Conservation (phyloP, 1,140 invertebrate genomes). For the Formica exsecta region DNA sequence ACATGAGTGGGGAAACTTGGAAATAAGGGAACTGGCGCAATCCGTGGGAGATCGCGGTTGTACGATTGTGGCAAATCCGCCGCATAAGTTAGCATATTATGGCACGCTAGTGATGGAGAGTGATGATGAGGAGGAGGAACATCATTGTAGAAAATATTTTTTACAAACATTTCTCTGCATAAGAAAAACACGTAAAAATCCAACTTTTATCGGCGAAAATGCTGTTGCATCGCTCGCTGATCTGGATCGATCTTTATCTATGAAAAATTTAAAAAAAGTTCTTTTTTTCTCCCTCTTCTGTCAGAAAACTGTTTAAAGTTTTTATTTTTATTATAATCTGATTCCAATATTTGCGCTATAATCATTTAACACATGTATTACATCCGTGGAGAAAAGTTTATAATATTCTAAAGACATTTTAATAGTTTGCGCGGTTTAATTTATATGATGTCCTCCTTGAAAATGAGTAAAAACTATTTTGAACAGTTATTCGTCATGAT, state of each 20-base stretch:
- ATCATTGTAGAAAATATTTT: neutral
- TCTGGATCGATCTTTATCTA: neutral
- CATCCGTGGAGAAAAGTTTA: neutral
- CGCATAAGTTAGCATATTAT: no score
- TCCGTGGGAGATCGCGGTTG: slow-evolving; percentile 24
- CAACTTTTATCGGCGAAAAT: neutral
- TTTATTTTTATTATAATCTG: neutral
- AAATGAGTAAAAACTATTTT: neutral
- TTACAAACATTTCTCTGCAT: neutral
- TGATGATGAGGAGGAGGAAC: neutral
- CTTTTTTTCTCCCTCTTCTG: neutral
- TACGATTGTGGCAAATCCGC: neutral
- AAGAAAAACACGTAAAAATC: slow-evolving; percentile 21
- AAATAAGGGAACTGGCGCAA: slow-evolving; percentile 68
- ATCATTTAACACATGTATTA: neutral
- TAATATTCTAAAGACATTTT: neutral
- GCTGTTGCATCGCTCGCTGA: neutral
- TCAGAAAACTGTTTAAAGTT: neutral
- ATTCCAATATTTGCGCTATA: neutral
- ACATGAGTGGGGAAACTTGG: slow-evolving; percentile 79
- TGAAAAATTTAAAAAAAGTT: neutral
- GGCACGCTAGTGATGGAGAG: neutral
- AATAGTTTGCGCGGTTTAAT: neutral
- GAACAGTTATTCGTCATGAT: slow-evolving; percentile 8
- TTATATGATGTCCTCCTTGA: neutral